Evolutionary conservation across 2,888 invertebrate genomes (phyloP), one percentile per base, ranked within the genome.

Genomic region (Trissoscelio sp.): DNA sequence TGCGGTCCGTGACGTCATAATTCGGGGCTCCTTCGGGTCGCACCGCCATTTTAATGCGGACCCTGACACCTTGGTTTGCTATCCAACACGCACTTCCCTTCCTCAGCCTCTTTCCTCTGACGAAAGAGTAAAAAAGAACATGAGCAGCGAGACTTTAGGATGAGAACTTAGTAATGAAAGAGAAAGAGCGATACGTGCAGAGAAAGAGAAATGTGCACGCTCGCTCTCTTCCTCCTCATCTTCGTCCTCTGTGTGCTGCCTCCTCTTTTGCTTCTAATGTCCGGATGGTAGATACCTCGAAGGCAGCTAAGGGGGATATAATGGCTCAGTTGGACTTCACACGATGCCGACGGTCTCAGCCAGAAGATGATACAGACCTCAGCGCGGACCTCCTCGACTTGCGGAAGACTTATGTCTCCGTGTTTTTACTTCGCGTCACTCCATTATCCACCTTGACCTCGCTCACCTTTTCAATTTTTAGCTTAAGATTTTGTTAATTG

Each of bases 1-100:
- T 91, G 91, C 90, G 91, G 91, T 91, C 91, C 86, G 87, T 91
- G 91, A 91, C 91, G 91, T 91, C 91, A 91, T 91, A 91, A 91
- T 91, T 91, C 88, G 90, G 90, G 90, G 85, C 89, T 89, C 88
- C 88, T 89, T 84, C 87, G 87, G 87, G 88, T 88, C 87, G 89
- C 88, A 87, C 89, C 91, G 91, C 91, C 91, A 91, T 90, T 88
- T 92, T 91, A 91, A 91, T 91, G 89, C 87, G 89, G 88, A 88
- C 87, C 85, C 91, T 91, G 88, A 91, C 91, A 91, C 91, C 91
- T 90, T 85, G 85, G 83, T 86, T 86, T 81, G 86, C 88, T 86
- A 89, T 88, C 88, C 88, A 87, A 85, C 90, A 88, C 87, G 88
- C 88, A 88, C 85, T 85, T 86, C 82, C 81, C 86, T 83, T 79